A percentile compares a stretch with the other conserved stretches of the same genome.
phyloP scores from a whole-genome alignment of 2,113 vertebrate species.

The Euleptes europaea region DNA sequence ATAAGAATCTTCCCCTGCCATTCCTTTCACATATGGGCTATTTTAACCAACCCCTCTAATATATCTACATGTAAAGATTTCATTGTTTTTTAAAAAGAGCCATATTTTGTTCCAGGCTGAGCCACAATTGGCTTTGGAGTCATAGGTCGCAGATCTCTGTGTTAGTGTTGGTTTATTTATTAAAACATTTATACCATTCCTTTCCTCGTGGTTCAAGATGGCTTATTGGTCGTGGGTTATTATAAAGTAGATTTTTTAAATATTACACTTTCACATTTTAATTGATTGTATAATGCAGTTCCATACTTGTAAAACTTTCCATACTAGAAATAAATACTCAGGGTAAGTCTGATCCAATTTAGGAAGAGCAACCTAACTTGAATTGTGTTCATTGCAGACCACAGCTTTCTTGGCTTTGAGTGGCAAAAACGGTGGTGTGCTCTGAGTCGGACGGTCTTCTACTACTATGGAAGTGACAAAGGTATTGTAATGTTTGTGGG shows the following conservation, averaged over 20 bases:
- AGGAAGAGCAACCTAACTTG: background rate
- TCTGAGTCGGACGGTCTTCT: constrained; percentile 87
- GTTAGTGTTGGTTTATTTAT: background rate
- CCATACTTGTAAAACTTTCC: background rate
- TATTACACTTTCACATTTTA: background rate
- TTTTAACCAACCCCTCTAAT: too few relatives aligned
- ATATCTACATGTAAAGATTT: too few relatives aligned
- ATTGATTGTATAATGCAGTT: background rate
- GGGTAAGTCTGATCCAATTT: background rate
- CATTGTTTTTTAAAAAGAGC: too few relatives aligned
- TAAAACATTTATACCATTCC: background rate
- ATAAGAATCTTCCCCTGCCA: too few relatives aligned
- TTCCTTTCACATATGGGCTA: too few relatives aligned
- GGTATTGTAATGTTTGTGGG: constrained; percentile 71
- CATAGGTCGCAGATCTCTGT: too few relatives aligned
- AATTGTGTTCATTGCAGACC: constrained; percentile 78
- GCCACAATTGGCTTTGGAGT: too few relatives aligned
- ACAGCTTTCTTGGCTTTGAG: constrained; percentile 95
- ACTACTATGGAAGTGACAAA: constrained; percentile 97
- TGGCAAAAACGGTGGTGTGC: constrained; percentile 99
- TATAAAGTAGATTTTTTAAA: background rate
- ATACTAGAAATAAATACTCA: background rate
- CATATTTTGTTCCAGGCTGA: too few relatives aligned
- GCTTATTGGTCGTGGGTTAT: background rate
- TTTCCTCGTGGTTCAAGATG: background rate